Percentiles rank a stretch among this genome's conserved stretches.
Conservation (phyloP, 2,113 vertebrate species). For the Apodemus speciosus region DNA sequence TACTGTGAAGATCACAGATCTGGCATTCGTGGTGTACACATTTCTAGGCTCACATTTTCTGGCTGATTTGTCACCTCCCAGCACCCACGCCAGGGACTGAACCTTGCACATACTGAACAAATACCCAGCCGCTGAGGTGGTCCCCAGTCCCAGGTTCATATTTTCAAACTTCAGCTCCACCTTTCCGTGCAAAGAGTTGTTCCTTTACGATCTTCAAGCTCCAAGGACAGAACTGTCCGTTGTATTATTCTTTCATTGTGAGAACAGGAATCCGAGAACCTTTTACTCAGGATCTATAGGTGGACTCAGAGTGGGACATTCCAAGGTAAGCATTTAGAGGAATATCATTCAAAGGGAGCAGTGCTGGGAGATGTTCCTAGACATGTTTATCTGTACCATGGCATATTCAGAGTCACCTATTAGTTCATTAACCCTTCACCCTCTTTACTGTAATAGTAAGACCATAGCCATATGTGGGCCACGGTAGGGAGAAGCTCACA, state of each 20-base stretch:
- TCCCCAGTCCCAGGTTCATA: no score
- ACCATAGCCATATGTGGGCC: not conserved
- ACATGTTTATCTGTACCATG: not conserved
- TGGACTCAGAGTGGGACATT: not conserved
- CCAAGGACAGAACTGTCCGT: not conserved
- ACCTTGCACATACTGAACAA: not conserved
- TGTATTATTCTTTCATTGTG: not conserved
- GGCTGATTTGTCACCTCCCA: not conserved
- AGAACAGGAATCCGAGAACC: not conserved
- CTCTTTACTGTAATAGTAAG: not conserved
- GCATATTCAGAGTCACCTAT: not conserved
- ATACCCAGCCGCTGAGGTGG: not conserved
- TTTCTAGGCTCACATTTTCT: not conserved
- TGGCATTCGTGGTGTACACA: rapidly evolving
- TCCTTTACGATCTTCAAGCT: not conserved
- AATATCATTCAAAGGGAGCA: not conserved
- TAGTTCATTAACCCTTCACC: not conserved
- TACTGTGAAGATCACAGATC: not conserved
- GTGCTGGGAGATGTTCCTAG: not conserved
- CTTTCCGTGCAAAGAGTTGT: not conserved
- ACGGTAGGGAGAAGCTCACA: not conserved
- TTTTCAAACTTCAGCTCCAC: not conserved
- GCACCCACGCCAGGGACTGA: not conserved
- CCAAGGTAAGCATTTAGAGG: not conserved
- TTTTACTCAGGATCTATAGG: not conserved